These are phyloP conservation scores for Drosophila mettleri DNA, from an alignment of 2,888 invertebrate genomes.

Conservation along the genomic window DNA sequence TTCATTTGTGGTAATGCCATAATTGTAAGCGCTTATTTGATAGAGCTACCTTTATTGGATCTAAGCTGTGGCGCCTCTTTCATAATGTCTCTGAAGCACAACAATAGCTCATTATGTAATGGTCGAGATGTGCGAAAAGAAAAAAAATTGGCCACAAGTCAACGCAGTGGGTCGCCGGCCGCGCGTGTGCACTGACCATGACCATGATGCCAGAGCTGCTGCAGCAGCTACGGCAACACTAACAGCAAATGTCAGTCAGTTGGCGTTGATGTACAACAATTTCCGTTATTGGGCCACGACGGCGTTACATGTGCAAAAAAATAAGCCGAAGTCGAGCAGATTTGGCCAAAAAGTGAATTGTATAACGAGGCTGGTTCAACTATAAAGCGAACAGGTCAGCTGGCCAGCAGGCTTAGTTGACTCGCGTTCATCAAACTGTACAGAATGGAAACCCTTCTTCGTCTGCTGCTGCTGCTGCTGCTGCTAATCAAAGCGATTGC, in stretches of 20 bases:
- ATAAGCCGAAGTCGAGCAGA: constrained; percentile 46
- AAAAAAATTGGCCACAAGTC: constrained; percentile 57
- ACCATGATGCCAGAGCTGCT: constrained; percentile 62
- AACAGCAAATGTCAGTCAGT: constrained; percentile 28
- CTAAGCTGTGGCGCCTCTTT: constrained; percentile 49
- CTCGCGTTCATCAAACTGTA: constrained; percentile 1
- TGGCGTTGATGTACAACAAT: constrained; percentile 73
- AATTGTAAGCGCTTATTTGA: constrained; percentile 60
- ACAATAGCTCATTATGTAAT: constrained; percentile 72
- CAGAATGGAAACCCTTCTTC: constrained; percentile 39
- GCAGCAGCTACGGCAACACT: constrained; percentile 18
- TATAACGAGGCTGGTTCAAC: constrained; percentile 56
- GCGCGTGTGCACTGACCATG: constrained; percentile 81
- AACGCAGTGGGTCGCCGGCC: constrained; percentile 52
- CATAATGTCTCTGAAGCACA: constrained; percentile 63
- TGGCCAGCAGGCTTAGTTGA: constrained; percentile 68
- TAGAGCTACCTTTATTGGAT: constrained; percentile 31
- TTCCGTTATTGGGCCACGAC: constrained; percentile 74
- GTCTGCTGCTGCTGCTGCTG: constrained; percentile 4
- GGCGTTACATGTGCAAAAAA: constrained; percentile 67
- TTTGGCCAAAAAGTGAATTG: constrained; percentile 51
- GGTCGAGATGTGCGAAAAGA: constrained; percentile 70
- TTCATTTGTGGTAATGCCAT: constrained; percentile 40
- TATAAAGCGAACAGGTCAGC: constrained; percentile 57
- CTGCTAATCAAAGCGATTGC: constrained; percentile 37